Conservation (phyloP, 2,113 vertebrate species). For the Burhinus oedicnemus region DNA sequence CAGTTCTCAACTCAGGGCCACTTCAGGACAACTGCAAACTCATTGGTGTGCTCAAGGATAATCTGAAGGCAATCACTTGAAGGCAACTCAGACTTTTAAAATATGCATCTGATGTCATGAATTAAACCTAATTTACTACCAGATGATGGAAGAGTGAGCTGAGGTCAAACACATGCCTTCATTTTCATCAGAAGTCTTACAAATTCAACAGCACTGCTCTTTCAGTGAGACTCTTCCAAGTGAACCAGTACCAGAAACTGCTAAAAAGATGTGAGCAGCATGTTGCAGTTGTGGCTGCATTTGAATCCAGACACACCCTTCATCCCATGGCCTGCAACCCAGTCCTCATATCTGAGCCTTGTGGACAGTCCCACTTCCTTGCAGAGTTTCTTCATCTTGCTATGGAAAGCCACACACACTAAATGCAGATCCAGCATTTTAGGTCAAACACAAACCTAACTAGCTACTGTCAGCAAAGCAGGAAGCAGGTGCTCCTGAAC, state of each 20-base stretch:
- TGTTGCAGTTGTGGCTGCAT: accelerated
- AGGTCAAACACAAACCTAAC: background rate
- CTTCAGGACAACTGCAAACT: background rate
- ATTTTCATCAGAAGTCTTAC: background rate
- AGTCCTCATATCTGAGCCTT: background rate
- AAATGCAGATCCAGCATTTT: background rate
- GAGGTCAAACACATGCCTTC: background rate
- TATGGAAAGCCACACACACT: background rate
- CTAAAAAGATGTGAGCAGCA: background rate
- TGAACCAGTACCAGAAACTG: background rate
- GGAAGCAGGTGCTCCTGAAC: background rate
- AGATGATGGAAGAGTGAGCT: background rate
- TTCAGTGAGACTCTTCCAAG: background rate
- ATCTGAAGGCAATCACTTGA: background rate
- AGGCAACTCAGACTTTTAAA: background rate
- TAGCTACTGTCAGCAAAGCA: background rate
- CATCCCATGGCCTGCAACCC: background rate
- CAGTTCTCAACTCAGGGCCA: background rate
- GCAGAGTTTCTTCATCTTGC: background rate
- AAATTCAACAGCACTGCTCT: background rate
- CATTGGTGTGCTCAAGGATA: background rate
- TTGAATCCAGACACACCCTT: background rate
- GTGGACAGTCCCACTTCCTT: background rate
- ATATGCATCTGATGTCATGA: accelerated
- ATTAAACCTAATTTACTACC: background rate